Base-by-base conservation (phyloP, 2,113 vertebrate species). In the Salminus brasiliensis region DNA sequence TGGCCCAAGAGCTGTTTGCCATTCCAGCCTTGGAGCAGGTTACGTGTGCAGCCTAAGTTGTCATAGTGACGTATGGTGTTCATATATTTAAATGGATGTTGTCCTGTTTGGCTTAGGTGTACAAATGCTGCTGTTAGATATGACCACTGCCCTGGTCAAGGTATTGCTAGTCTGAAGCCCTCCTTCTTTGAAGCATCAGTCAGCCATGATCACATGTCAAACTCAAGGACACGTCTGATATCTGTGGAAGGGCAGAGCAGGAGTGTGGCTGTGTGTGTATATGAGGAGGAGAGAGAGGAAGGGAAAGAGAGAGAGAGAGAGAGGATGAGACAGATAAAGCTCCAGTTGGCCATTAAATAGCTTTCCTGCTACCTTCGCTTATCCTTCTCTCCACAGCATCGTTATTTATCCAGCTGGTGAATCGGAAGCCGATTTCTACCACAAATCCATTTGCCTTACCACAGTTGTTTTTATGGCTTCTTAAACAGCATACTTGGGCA, bases 141-240 rank as follows among this genome's bases (percentile, higher is more conserved):
- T n/a, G 59, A 62, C 29, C 25, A 59, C 25, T 25, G n/a, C 23
- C 29, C 30, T 62, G 59, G 4, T 63, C 8, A 27, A 74, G 39
- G 18, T 39, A 1, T 75, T 65, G 18, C 5, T 59, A 52, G 68
- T 74, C 62, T 52, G 52, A n/a, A 78, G 62, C 67, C 15, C 25
- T 68, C 34, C 25, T n/a, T n/a, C n/a, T n/a, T n/a, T n/a, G 60
- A 73, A 67, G 39, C 52, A 68, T 74, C 53, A 47, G 65, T 34
- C 66, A 16, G 76, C 66, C 74, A 49, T 41, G 34, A 83, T 78
- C 55, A 36, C 55, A 55, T 21, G 13, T 74, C 65, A 70, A 18
- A 83, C 60, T 63, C 71, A 79, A 79, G 76, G 81, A 70, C 62
- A 70, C 62, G 55, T 63, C 36, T 63, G 55, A 74, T 79, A 74